phyloP scores from a whole-genome alignment of 2,113 vertebrate genomes.

The Anthoscopus minutus region DNA sequence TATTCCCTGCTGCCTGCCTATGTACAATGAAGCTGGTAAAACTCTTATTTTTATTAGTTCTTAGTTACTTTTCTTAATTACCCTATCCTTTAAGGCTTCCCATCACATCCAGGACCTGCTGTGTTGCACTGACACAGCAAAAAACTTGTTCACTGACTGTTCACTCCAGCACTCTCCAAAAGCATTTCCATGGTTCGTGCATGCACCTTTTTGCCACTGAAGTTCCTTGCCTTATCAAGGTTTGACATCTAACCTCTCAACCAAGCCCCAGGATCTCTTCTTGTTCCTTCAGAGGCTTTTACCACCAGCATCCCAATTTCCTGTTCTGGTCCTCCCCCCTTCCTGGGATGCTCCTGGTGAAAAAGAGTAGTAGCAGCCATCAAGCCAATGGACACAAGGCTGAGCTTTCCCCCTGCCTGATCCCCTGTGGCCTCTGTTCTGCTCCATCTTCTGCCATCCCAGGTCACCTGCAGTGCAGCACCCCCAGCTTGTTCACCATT shows the following conservation, averaged over 20 bases:
- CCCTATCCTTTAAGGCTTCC: not conserved
- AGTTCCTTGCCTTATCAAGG: not conserved
- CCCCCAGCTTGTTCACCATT: not conserved
- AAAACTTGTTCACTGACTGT: not conserved
- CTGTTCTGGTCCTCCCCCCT: not conserved
- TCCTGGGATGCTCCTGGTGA: not conserved
- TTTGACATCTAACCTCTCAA: not conserved
- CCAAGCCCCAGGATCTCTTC: not conserved
- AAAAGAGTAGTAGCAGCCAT: not conserved
- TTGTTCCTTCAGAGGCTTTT: not conserved
- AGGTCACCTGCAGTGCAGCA: not conserved
- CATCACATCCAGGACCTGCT: not conserved
- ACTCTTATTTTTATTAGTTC: slow-evolving; percentile 14
- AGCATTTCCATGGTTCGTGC: not conserved
- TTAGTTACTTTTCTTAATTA: slow-evolving; percentile 35
- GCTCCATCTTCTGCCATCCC: not conserved
- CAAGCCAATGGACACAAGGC: not conserved
- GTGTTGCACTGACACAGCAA: not conserved
- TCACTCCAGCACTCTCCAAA: not conserved
- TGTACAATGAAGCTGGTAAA: not conserved
- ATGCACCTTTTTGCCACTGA: not conserved
- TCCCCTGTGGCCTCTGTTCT: not conserved
- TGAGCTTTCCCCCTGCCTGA: rapidly evolving
- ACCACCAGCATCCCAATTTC: not conserved
- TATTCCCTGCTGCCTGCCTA: not conserved